phyloP scores from a whole-genome alignment of 2,797 vertebrate genomes.

The Notamacropus eugenii region DNA sequence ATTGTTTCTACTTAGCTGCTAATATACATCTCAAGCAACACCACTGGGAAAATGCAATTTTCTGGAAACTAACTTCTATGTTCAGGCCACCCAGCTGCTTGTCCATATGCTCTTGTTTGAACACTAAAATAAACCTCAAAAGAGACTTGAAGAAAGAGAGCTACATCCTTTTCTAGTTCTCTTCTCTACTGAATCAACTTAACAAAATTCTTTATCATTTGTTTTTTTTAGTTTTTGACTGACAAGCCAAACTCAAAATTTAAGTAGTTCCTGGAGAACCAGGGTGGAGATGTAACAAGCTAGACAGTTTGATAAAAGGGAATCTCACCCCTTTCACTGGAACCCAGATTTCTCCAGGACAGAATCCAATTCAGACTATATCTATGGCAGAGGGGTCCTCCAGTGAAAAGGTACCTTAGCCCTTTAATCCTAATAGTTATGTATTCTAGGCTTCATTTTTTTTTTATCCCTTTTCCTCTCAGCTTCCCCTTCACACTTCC shows the following conservation, averaged over 20 bases:
- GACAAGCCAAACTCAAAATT: neutral
- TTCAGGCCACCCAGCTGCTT: neutral
- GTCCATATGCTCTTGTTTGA: neutral
- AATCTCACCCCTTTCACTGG: neutral
- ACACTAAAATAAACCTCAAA: neutral
- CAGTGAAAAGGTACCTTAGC: neutral
- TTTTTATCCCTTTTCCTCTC: neutral
- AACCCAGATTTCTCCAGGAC: neutral
- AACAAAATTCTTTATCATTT: neutral
- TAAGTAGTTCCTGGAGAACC: neutral
- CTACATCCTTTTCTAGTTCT: neutral
- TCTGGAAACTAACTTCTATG: neutral
- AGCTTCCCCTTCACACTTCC: neutral
- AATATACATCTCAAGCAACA: neutral
- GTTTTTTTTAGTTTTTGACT: neutral
- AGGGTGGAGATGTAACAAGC: neutral
- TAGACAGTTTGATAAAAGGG: neutral
- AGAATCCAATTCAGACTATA: neutral
- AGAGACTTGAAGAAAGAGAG: neutral
- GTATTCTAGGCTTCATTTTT: neutral
- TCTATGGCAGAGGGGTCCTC: neutral
- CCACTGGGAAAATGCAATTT: neutral
- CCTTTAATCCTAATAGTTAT: neutral
- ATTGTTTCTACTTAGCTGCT: neutral
- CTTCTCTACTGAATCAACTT: neutral